Conservation (phyloP, 2,888 invertebrate genomes). For the Lissonota sp. region DNA sequence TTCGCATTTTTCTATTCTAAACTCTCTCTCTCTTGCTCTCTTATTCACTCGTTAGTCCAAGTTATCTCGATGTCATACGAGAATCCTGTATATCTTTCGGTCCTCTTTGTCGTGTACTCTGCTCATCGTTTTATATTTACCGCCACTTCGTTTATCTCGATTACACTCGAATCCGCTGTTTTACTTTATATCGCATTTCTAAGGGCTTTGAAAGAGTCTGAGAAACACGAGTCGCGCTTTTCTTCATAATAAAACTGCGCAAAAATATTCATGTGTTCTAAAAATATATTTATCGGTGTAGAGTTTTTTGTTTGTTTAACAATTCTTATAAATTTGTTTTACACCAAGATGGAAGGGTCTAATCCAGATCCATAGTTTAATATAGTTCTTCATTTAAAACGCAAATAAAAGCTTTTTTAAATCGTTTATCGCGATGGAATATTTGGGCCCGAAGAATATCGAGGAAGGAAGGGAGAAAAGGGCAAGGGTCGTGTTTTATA, state of each 20-base stretch:
- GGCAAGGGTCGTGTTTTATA: not conserved
- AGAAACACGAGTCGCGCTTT: no score
- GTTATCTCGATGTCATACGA: slow-evolving; percentile 66
- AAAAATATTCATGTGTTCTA: no score
- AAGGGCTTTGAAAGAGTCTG: not conserved
- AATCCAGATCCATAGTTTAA: no score
- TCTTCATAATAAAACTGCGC: no score
- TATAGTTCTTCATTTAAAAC: no score
- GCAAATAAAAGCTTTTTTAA: no score
- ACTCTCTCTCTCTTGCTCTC: slow-evolving; percentile 10
- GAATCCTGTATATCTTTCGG: slow-evolving; percentile 18
- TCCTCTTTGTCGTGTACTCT: slow-evolving; percentile 64
- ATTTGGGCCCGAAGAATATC: not conserved
- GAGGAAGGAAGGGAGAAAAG: not conserved
- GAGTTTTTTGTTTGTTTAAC: no score
- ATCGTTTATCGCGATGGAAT: no score
- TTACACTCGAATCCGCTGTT: slow-evolving; percentile 21
- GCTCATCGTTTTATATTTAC: slow-evolving; percentile 34
- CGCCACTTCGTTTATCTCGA: slow-evolving; percentile 34
- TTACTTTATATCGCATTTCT: slow-evolving; percentile 12
- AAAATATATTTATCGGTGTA: no score
- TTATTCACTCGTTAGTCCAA: not conserved
- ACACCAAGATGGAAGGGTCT: no score
- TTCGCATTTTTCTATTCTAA: slow-evolving; percentile 53
- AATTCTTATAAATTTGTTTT: no score